These are phyloP conservation scores for Hyperoplus immaculatus DNA, from an alignment of 2,797 vertebrate species.

Conservation along the genomic window DNA sequence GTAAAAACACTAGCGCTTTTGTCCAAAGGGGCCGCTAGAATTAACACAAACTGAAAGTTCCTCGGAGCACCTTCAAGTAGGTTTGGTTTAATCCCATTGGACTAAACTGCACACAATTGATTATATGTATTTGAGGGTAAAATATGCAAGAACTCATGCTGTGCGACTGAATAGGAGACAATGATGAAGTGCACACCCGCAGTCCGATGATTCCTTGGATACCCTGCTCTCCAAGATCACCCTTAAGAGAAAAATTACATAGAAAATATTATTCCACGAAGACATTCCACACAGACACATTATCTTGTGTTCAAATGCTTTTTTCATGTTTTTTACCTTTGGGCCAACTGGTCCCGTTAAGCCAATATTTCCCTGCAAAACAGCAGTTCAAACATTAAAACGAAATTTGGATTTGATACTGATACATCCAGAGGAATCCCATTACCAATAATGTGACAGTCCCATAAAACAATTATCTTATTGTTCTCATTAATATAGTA, in stretches of 20 bases:
- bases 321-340: conserved; percentile 80
- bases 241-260: conserved; percentile 68
- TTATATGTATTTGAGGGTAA: conserved; percentile 29
- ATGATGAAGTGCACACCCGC: conserved; percentile 74
- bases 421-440: neutral
- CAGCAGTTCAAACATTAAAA: conserved; percentile 21
- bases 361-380: conserved; percentile 86
- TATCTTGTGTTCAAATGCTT: neutral
- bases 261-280: neutral
- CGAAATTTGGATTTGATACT: neutral
- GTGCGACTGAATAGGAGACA: conserved; percentile 19
- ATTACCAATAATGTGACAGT: neutral
- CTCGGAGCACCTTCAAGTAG: conserved; percentile 8
- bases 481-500: neutral
- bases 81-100: conserved; percentile 29
- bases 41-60: too few species aligned
- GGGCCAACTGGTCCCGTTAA: conserved; percentile 82
- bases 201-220: conserved; percentile 79
- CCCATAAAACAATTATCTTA: neutral
- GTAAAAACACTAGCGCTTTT: too few species aligned
- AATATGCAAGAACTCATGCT: conserved; percentile 22
- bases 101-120: conserved; percentile 14
- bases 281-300: neutral
- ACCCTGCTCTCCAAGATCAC: conserved; percentile 82
- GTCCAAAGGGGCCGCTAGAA: too few species aligned